Evolutionary conservation across 2,797 vertebrate genomes (phyloP), one percentile per base, ranked within the genome.

Genomic region (Macropodus opercularis): DNA sequence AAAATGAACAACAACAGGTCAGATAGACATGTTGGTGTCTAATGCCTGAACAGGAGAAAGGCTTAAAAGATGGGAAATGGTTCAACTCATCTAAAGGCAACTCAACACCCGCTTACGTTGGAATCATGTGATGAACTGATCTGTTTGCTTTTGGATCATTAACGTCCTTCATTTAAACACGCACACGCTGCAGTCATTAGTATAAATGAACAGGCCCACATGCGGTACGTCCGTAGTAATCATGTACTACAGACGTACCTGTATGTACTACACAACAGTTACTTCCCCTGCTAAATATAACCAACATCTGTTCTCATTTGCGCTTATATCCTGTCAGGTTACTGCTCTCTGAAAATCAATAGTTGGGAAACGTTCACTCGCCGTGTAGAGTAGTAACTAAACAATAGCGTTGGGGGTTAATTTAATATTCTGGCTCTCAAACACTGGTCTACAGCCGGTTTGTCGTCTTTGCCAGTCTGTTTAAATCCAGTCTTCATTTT

Each of bases 291-390:
- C 49, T 53, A 12, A 40, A 29, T 40, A 14, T 40, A 36, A 58
- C 6, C 17, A 26, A 8, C 40, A 50, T 23, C 6, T 3, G 14
- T 26, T 3, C 5, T 27, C 22, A 8, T 31, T 58, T 35, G 11
- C 23, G 29, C 13, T 8, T 10, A 8, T 40, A n/a, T 42, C 13
- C 24, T 41, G 57, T 12, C 42, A 26, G 35, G n/a, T 47, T 19
- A 6, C 6, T n/a, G 1, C 29, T 42, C 5, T 32, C 10, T 34
- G 14, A 56, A 15, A 39, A 18, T 50, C 12, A 50, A 11, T 22
- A n/a, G n/a, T 56, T 48, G 23, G 55, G 40, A 18, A n/a, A 31
- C 65, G 39, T 69, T 69, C 59, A 50, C 12, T 9, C n/a, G n/a
- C n/a, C n/a, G n/a, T n/a, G n/a, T n/a, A n/a, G n/a, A n/a, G n/a